Percentiles rank a stretch among this genome's conserved stretches.
Evolutionary conservation across 1,140 invertebrate species (phyloP).

Genomic region (Pissodes strobi): DNA sequence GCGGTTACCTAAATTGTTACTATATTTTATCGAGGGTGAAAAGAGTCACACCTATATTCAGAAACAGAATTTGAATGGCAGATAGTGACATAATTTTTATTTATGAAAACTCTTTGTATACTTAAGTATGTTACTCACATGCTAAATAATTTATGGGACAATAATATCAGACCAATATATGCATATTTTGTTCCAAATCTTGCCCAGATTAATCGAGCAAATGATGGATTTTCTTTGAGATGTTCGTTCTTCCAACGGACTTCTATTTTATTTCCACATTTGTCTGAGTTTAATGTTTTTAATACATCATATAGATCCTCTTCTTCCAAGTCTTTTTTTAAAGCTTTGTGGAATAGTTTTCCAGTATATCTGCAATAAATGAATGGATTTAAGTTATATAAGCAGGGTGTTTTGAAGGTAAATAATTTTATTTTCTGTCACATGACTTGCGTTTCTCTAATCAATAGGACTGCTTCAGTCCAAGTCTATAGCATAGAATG

Average conservation of each 20-base stretch:
- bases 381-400: not conserved
- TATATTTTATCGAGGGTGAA: too few relatives aligned
- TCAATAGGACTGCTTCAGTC: too few relatives aligned
- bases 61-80: too few relatives aligned
- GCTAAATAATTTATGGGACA: slow-evolving; percentile 26
- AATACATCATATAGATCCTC: slow-evolving; percentile 45
- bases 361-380: slow-evolving; percentile 40
- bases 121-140: too few relatives aligned
- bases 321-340: slow-evolving; percentile 41
- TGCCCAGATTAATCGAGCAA: slow-evolving; percentile 34
- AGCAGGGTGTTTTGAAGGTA: too few relatives aligned
- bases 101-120: too few relatives aligned
- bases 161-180: slow-evolving; percentile 32
- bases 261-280: slow-evolving; percentile 43
- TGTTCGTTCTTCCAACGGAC: slow-evolving; percentile 42
- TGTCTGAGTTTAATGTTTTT: slow-evolving; percentile 33
- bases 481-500: too few relatives aligned
- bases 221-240: slow-evolving; percentile 31
- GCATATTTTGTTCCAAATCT: slow-evolving; percentile 39
- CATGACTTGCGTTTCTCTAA: too few relatives aligned
- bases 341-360: slow-evolving; percentile 40
- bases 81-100: too few relatives aligned
- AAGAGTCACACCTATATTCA: too few relatives aligned
- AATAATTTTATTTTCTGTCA: too few relatives aligned
- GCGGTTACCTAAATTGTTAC: too few relatives aligned